Conservation (phyloP, 2,797 vertebrate species). For the Eulemur coronatus region DNA sequence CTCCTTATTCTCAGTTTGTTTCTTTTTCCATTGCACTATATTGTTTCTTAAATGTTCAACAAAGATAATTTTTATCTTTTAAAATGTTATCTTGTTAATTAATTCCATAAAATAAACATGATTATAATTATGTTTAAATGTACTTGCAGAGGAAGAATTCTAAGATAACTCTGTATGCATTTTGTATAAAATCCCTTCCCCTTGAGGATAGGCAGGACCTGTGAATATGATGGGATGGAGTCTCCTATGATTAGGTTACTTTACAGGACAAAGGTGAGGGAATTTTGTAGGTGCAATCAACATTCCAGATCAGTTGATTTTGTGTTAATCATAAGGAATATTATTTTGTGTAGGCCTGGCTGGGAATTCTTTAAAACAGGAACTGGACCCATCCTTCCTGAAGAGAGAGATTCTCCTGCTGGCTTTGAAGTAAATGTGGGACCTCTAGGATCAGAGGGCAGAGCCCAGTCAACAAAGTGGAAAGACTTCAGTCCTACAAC, state of each 20-base stretch:
- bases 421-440: background rate
- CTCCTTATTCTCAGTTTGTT: background rate
- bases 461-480: background rate
- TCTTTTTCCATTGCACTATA: background rate
- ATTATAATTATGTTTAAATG: background rate
- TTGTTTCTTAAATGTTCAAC: background rate
- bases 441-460: background rate
- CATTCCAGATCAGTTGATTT: background rate
- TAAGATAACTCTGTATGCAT: background rate
- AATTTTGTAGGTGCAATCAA: background rate
- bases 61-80: background rate
- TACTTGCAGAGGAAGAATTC: background rate
- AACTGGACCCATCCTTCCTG: background rate
- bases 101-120: background rate
- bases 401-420: background rate
- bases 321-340: background rate
- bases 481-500: background rate
- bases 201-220: background rate
- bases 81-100: background rate
- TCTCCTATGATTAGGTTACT: background rate
- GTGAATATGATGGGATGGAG: background rate
- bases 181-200: background rate
- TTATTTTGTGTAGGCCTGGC: background rate
- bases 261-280: background rate
- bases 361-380: background rate